Evolutionary conservation across 1,140 invertebrate species (phyloP), one percentile per base, ranked within the genome.

Genomic region (Cherax destructor): DNA sequence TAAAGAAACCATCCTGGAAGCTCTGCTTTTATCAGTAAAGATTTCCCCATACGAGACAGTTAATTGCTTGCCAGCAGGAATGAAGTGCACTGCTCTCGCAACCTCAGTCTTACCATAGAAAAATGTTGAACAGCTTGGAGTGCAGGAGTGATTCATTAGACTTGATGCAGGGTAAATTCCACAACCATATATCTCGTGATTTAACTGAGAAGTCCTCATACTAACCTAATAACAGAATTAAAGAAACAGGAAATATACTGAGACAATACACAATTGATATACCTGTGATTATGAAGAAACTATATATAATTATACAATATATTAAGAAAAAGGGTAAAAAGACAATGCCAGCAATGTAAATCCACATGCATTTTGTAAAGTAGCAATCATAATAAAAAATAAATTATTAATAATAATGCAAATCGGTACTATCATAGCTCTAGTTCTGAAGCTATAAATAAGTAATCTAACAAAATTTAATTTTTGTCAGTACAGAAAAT

Each of bases 121-220:
- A 47, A 86, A 21, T 24, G 50, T 50, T 24, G 74, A 47, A 77
- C 69, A 56, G 72, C 11, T 52, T 10, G 84, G 18, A 69, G 77
- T 76, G 72, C 84, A 86, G 9, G 84, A 50, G 69, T 86, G 84
- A 61, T 56, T 86, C 47, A 86, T n/a, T 49, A 86, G 84, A n/a
- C 84, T 76, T n/a, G 52, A 21, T 61, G 69, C 72, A 13, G 74
- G 47, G 72, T 72, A 86, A 69, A 86, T 56, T n/a, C 84, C 72
- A 21, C 16, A 41, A 10, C 84, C 84, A 24, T 9, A 59, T 3
- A 41, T 41, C 16, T 76, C 69, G 18, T 24, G 69, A 77, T 50
- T n/a, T 16, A 24, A 11, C 24, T 30, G 24, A 18, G 13, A 21
- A 18, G 24, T 18, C 59, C 7, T 86, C 49, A 76, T 1, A 61